These are phyloP conservation scores for Drosophila meridionalis DNA, from an alignment of 2,888 invertebrate genomes.

Conservation along the genomic window DNA sequence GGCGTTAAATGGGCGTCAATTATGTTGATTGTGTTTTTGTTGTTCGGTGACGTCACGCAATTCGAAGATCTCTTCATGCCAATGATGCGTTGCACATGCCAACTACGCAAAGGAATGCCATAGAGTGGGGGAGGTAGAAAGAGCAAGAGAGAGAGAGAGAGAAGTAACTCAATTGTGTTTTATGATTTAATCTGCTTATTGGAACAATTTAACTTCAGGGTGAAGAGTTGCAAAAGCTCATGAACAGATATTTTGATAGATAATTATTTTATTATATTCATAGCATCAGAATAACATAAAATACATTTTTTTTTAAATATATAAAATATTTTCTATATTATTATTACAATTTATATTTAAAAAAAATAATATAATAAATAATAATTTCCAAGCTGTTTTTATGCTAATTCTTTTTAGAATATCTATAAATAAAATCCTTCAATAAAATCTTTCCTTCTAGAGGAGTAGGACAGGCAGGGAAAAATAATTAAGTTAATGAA, in stretches of 20 bases:
- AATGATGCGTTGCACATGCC: neutral
- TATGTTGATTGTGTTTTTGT: slow-evolving; percentile 17
- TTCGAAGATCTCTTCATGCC: neutral
- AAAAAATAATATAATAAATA: too few relatives aligned
- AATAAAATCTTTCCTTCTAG: too few relatives aligned
- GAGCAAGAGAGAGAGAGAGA: neutral
- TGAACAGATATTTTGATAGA: neutral
- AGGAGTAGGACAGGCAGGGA: too few relatives aligned
- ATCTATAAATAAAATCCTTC: too few relatives aligned
- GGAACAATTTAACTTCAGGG: neutral
- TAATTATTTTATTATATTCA: neutral
- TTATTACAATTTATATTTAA: too few relatives aligned
- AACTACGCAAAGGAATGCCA: neutral
- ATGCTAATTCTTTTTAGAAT: too few relatives aligned
- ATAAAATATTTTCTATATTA: too few relatives aligned
- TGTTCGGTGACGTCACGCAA: slow-evolving; percentile 14
- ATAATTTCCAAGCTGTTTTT: too few relatives aligned
- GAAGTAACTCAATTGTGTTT: neutral
- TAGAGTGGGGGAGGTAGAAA: neutral
- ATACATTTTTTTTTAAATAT: too few relatives aligned
- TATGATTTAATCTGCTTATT: neutral
- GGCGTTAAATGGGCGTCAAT: slow-evolving; percentile 68
- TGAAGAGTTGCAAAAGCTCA: neutral
- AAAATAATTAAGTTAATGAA: too few relatives aligned
- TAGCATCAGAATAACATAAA: too few relatives aligned